Evolutionary conservation across 2,113 vertebrate genomes (phyloP).

Genomic region (Dasyurus viverrinus): DNA sequence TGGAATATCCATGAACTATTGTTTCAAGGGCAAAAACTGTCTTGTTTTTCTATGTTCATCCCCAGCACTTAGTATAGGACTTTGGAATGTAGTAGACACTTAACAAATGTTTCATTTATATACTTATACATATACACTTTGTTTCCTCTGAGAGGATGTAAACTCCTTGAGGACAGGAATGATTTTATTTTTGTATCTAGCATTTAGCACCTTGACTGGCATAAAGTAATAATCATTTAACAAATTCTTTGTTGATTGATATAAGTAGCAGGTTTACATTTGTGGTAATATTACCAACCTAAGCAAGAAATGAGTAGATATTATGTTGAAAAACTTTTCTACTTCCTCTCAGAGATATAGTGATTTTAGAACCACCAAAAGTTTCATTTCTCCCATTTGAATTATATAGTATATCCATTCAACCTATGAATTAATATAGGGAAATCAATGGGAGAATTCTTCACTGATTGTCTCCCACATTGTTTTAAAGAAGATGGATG

Average conservation of each 20-base stretch:
- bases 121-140: not conserved
- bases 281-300: not conserved
- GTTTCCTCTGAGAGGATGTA: not conserved
- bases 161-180: not conserved
- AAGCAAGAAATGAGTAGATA: not conserved
- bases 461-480: not conserved
- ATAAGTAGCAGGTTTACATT: not conserved
- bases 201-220: not conserved
- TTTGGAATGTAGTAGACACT: not conserved
- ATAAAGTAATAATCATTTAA: not conserved
- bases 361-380: not conserved
- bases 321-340: not conserved
- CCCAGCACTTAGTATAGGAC: not conserved
- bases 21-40: not conserved
- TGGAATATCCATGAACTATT: not conserved
- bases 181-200: not conserved
- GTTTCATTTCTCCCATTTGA: not conserved
- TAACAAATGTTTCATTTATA: not conserved
- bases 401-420: not conserved
- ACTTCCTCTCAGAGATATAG: not conserved
- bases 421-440: not conserved
- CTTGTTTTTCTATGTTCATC: not conserved
- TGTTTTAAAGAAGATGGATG: not conserved
- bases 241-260: not conserved
- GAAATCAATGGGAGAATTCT: not conserved